phyloP scores from a whole-genome alignment of 1,140 invertebrate genomes.

The Rhynchophorus ferrugineus region DNA sequence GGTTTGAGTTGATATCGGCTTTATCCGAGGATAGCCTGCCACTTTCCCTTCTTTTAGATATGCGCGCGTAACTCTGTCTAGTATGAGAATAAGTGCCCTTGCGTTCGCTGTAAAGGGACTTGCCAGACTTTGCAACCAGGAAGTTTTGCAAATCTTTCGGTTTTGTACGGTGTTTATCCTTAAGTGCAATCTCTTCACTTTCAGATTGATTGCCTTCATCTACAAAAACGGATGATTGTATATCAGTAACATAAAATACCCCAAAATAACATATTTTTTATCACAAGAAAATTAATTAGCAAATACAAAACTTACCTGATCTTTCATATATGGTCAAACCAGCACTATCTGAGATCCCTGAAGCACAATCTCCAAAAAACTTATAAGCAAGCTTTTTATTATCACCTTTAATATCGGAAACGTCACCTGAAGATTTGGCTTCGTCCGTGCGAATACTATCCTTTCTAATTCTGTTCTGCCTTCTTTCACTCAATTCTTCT shows the following conservation, averaged over 20 bases:
- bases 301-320: conserved; percentile 23
- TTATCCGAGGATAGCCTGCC: conserved; percentile 2
- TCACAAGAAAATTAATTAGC: no score
- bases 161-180: conserved; percentile 35
- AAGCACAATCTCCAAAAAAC: conserved; percentile 22
- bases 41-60: conserved; percentile 19
- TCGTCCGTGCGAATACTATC: not conserved
- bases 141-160: conserved; percentile 13
- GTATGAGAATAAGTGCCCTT: conserved; percentile 22
- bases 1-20: conserved; percentile 1
- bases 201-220: conserved; percentile 24
- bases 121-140: conserved; percentile 8
- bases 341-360: conserved; percentile 16
- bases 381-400: conserved; percentile 13
- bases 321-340: conserved; percentile 27
- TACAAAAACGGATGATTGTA: conserved; percentile 1
- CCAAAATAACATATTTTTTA: no score
- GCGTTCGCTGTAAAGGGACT: conserved; percentile 24
- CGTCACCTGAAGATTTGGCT: not conserved
- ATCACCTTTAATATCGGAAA: not conserved
- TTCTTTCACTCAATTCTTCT: conserved; percentile 21
- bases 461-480: conserved; percentile 10
- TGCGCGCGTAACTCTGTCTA: conserved; percentile 27
- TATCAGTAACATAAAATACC: no score
- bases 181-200: conserved; percentile 33